These are phyloP conservation scores for Epinephelus fuscoguttatus DNA, from an alignment of 2,113 vertebrate species.

Conservation along the genomic window DNA sequence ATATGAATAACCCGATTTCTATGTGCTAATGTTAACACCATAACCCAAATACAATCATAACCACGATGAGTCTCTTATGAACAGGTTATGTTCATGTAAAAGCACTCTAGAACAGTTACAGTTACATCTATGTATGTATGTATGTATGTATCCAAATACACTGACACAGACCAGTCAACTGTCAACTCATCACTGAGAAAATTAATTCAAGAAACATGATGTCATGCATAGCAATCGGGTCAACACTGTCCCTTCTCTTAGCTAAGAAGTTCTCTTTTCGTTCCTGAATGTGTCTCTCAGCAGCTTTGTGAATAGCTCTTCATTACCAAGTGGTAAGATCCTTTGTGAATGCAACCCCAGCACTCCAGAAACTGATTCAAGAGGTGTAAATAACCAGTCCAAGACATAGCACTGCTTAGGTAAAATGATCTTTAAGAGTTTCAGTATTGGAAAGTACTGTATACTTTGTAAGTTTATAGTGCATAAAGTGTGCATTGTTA, in stretches of 20 bases:
- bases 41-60: too few relatives aligned
- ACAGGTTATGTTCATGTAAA: too few relatives aligned
- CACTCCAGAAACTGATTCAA: neutral
- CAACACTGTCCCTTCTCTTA: neutral
- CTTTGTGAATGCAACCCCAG: neutral
- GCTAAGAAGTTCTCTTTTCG: too few relatives aligned
- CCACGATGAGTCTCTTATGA: too few relatives aligned
- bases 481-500: too few relatives aligned
- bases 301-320: neutral
- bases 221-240: neutral
- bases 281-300: neutral
- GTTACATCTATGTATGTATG: too few relatives aligned
- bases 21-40: too few relatives aligned
- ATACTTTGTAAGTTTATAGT: too few relatives aligned
- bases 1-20: too few relatives aligned
- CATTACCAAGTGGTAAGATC: neutral
- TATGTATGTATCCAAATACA: neutral
- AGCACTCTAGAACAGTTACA: too few relatives aligned
- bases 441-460: too few relatives aligned
- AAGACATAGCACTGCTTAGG: neutral
- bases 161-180: neutral
- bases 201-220: neutral
- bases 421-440: neutral
- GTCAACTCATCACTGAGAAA: neutral
- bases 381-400: neutral